A percentile compares a stretch with the other conserved stretches of the same genome.
These are phyloP conservation scores for Eristalinus sepulchralis DNA, from an alignment of 2,888 invertebrate species.

Conservation along the genomic window DNA sequence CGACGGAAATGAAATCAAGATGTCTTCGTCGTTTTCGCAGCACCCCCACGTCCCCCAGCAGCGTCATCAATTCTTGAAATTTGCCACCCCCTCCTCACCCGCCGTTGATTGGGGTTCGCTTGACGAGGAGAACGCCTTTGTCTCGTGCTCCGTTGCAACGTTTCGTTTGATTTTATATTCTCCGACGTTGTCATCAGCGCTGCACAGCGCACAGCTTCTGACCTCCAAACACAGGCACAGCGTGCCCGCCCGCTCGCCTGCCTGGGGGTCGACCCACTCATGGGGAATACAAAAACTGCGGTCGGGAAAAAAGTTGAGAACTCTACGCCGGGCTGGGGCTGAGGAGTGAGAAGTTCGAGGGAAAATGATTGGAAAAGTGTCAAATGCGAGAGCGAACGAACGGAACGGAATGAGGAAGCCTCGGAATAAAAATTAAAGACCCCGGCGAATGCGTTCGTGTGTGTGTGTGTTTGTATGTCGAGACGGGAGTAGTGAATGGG, in stretches of 20 bases:
- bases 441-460: constrained; percentile 9
- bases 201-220: constrained; percentile 39
- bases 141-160: constrained; percentile 47
- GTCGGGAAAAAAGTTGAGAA: constrained; percentile 47
- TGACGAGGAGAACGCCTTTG: constrained; percentile 18
- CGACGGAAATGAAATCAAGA: constrained; percentile 62
- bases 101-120: not conserved
- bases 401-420: constrained; percentile 29
- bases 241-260: not conserved
- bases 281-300: constrained; percentile 29
- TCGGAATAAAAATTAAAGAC: constrained; percentile 60
- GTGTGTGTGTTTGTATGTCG: not conserved
- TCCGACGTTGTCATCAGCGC: constrained; percentile 54
- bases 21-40: constrained; percentile 53
- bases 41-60: constrained; percentile 9
- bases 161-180: constrained; percentile 58
- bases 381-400: constrained; percentile 38
- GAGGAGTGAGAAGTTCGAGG: constrained; percentile 47
- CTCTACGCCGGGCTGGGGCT: constrained; percentile 8
- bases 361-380: constrained; percentile 71
- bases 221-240: constrained; percentile 46
- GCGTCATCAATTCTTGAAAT: constrained; percentile 47
- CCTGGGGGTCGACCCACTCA: not conserved
- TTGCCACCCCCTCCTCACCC: constrained; percentile 10
- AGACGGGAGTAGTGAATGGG: not conserved